These are phyloP conservation scores for Meloidogyne floridensis DNA, from an alignment of 1,140 invertebrate genomes.

Conservation along the genomic window DNA sequence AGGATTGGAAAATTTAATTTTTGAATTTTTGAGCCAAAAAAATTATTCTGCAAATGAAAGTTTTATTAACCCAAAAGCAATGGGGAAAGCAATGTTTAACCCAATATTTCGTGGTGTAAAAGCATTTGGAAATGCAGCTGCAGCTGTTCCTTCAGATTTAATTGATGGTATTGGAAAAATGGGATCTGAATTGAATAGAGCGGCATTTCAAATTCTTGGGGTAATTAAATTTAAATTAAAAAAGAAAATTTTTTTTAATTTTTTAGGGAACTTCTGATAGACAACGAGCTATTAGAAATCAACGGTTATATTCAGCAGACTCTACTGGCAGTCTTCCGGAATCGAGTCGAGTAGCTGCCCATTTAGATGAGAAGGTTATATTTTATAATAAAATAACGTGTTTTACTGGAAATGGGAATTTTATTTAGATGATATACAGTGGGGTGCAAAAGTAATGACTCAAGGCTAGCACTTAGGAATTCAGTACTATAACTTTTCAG, in stretches of 20 bases:
- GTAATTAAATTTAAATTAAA: neutral
- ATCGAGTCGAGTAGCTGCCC: conserved; percentile 54
- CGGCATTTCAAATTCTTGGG: conserved; percentile 48
- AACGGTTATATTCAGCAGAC: neutral
- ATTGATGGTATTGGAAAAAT: conserved; percentile 56
- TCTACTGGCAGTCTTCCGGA: conserved; percentile 38
- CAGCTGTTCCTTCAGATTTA: conserved; percentile 58
- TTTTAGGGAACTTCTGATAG: conserved; percentile 17
- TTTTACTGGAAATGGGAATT: too few species aligned
- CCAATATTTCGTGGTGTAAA: conserved; percentile 57
- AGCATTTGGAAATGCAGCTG: conserved; percentile 62
- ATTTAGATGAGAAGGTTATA: conserved; percentile 45
- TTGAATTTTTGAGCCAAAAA: conserved; percentile 79
- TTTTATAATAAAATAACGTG: too few species aligned
- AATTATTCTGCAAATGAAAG: conserved; percentile 74
- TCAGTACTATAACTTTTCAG: too few species aligned
- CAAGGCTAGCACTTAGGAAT: too few species aligned
- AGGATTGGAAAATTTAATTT: conserved; percentile 74
- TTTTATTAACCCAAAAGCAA: conserved; percentile 56
- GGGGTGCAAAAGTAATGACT: too few species aligned
- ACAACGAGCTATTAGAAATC: conserved; percentile 8
- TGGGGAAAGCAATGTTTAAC: conserved; percentile 57
- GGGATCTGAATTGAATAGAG: conserved; percentile 59
- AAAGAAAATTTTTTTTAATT: neutral
- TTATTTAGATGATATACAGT: too few species aligned